These are phyloP conservation scores for Cyclophora albipunctata DNA, from an alignment of 2,888 invertebrate species.

Conservation along the genomic window DNA sequence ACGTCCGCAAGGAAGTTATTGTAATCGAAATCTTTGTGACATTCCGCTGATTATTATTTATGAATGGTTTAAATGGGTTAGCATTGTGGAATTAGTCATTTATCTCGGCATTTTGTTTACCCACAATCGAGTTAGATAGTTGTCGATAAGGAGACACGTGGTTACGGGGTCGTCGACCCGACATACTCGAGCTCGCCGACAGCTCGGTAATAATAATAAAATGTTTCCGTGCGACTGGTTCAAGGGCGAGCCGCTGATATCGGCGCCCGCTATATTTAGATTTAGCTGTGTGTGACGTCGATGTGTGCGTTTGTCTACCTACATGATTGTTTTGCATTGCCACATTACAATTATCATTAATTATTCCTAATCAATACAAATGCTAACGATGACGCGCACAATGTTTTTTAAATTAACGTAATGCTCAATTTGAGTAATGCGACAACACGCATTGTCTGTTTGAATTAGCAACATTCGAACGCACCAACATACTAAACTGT, in stretches of 20 bases:
- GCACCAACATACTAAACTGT: not conserved
- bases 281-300: conserved; percentile 67
- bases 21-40: conserved; percentile 50
- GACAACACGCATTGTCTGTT: too few species aligned
- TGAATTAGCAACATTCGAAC: too few species aligned
- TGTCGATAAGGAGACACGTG: conserved; percentile 76
- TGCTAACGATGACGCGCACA: conserved; percentile 3
- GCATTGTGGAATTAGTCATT: conserved; percentile 72
- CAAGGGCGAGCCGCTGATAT: conserved; percentile 76
- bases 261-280: conserved; percentile 75
- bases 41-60: conserved; percentile 56
- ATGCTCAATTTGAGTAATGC: too few species aligned
- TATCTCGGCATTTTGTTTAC: conserved; percentile 73
- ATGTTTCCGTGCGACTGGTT: conserved; percentile 76
- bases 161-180: conserved; percentile 71
- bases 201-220: conserved; percentile 76
- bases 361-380: not conserved
- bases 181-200: conserved; percentile 73
- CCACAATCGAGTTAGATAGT: conserved; percentile 75
- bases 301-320: conserved; percentile 49
- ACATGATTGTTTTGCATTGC: conserved; percentile 46
- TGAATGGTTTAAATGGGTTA: conserved; percentile 64
- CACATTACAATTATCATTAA: not conserved
- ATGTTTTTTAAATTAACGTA: too few species aligned
- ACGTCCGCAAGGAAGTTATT: conserved; percentile 1